Evolutionary conservation across 2,797 vertebrate species (phyloP).

Genomic region (Sebastes iracundus): DNA sequence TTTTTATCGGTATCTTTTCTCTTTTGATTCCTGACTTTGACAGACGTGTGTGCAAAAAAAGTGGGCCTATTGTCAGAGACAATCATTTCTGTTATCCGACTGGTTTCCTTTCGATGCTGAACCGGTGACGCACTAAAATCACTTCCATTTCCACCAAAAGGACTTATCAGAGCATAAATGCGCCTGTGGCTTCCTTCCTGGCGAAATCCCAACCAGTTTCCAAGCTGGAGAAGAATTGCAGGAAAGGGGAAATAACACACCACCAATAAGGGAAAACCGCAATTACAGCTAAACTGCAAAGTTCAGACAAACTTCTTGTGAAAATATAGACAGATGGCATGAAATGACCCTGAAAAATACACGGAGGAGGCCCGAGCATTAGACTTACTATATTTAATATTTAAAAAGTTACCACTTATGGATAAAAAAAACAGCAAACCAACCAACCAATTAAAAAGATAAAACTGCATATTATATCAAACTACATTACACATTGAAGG

Average conservation of each 20-base stretch:
- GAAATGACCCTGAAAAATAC: slow-evolving; percentile 12
- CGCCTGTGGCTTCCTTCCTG: slow-evolving; percentile 83
- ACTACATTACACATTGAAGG: neutral
- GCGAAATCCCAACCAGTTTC: slow-evolving; percentile 70
- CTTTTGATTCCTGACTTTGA: slow-evolving; percentile 67
- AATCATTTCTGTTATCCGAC: slow-evolving; percentile 74
- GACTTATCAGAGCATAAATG: slow-evolving; percentile 83
- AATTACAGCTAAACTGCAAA: slow-evolving; percentile 50
- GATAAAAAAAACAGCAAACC: neutral
- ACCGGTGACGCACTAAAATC: slow-evolving; percentile 80
- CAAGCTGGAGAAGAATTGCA: slow-evolving; percentile 79
- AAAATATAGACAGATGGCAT: slow-evolving; percentile 34
- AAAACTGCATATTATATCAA: neutral
- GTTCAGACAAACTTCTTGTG: slow-evolving; percentile 34
- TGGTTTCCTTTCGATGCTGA: slow-evolving; percentile 71
- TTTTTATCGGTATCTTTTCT: slow-evolving; percentile 61
- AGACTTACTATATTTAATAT: neutral
- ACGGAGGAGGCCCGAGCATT: neutral
- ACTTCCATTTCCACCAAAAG: slow-evolving; percentile 81
- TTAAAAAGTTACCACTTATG: neutral
- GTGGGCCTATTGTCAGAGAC: slow-evolving; percentile 64
- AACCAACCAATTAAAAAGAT: neutral
- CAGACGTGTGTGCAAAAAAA: slow-evolving; percentile 52
- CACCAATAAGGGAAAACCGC: slow-evolving; percentile 53
- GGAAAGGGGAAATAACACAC: slow-evolving; percentile 76